A percentile compares a stretch with the other conserved stretches of the same genome.
Evolutionary conservation across 2,888 invertebrate genomes (phyloP).

Genomic region (Agonopterix alstromeriana): DNA sequence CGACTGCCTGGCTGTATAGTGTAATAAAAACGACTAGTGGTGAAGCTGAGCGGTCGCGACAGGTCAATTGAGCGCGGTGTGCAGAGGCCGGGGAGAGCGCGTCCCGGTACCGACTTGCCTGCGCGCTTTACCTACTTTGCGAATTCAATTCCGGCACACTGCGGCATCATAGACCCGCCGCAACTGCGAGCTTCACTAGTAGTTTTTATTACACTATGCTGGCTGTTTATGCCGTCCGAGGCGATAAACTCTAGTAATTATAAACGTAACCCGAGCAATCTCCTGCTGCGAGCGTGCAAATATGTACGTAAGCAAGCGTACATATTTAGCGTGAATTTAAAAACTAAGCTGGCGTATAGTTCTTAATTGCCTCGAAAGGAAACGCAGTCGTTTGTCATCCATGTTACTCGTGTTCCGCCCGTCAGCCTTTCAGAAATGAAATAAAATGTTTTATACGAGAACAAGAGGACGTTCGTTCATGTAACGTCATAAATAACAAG

Average conservation of each 20-base stretch:
- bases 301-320: not conserved
- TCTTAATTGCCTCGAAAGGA: slow-evolving; percentile 25
- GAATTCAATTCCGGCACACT: too few relatives aligned
- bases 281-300: slow-evolving; percentile 21
- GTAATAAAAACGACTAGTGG: too few relatives aligned
- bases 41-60: too few relatives aligned
- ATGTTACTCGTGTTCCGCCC: slow-evolving; percentile 19
- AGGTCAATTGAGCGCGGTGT: too few relatives aligned
- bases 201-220: not conserved
- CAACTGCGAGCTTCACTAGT: too few relatives aligned
- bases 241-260: slow-evolving; percentile 34
- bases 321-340: slow-evolving; percentile 1
- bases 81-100: too few relatives aligned
- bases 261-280: slow-evolving; percentile 21
- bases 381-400: slow-evolving; percentile 25
- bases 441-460: slow-evolving; percentile 11
- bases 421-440: slow-evolving; percentile 12
- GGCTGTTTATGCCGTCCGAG: slow-evolving; percentile 25
- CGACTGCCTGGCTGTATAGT: slow-evolving; percentile 16
- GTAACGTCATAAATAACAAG: slow-evolving; percentile 29
- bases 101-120: too few relatives aligned
- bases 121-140: too few relatives aligned
- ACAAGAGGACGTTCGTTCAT: slow-evolving; percentile 13
- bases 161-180: too few relatives aligned
- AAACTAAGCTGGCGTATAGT: slow-evolving; percentile 4